Percentiles rank a stretch among this genome's conserved stretches.
phyloP scores from a whole-genome alignment of 2,888 invertebrate genomes.

The Dryobotodes eremita region DNA sequence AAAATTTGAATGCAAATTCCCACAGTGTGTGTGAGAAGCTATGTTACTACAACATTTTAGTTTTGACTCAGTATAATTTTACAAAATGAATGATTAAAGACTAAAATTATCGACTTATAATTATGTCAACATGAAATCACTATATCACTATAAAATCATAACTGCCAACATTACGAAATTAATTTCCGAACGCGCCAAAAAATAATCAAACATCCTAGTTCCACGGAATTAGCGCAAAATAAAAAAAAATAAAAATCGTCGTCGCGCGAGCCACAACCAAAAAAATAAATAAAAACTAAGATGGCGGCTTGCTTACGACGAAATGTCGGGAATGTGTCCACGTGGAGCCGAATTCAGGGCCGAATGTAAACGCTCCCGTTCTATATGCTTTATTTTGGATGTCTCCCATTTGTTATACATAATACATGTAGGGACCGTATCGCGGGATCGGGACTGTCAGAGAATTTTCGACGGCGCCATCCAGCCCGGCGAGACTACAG shows the following conservation, averaged over 20 bases:
- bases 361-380: constrained; percentile 80
- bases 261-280: constrained; percentile 62
- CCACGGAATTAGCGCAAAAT: constrained; percentile 58
- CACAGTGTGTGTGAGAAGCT: constrained; percentile 20
- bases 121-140: not conserved
- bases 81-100: not conserved
- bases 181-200: constrained; percentile 48
- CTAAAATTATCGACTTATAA: not conserved
- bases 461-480: constrained; percentile 89
- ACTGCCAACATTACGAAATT: constrained; percentile 37
- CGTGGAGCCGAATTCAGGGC: constrained; percentile 83
- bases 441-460: constrained; percentile 86
- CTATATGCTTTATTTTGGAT: constrained; percentile 87
- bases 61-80: not conserved
- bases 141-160: constrained; percentile 26
- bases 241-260: constrained; percentile 49
- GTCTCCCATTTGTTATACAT: constrained; percentile 91
- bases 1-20: constrained; percentile 32
- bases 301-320: constrained; percentile 75
- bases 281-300: constrained; percentile 63
- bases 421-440: constrained; percentile 88
- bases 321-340: constrained; percentile 87
- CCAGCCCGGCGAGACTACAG: constrained; percentile 80
- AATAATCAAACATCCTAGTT: constrained; percentile 49
- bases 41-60: constrained; percentile 4